Conservation (phyloP, 2,888 invertebrate species). For the Orthosia incerta region DNA sequence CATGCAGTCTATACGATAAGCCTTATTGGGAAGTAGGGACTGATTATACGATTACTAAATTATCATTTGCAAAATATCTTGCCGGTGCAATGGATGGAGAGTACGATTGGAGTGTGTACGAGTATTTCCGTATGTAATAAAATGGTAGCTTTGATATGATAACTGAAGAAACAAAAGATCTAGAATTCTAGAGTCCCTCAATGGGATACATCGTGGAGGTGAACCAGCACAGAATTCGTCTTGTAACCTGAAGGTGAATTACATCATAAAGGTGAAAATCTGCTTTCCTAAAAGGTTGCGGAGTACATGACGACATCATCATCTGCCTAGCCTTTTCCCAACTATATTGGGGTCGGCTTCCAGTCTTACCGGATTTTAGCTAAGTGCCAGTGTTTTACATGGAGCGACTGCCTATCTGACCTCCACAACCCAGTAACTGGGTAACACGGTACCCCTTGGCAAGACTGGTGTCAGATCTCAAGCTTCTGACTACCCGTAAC, state of each 20-base stretch:
- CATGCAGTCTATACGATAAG: conserved; percentile 35
- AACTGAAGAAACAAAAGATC: too few relatives aligned
- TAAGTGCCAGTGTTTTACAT: too few relatives aligned
- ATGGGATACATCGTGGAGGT: not conserved
- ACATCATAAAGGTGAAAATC: conserved; percentile 4
- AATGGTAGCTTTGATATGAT: conserved; percentile 3
- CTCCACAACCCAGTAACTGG: too few relatives aligned
- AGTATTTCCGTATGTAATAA: conserved; percentile 12
- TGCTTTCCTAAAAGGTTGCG: conserved; percentile 5
- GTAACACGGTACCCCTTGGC: too few relatives aligned
- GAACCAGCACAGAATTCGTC: not conserved
- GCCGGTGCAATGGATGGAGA: not conserved
- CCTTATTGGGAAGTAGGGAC: conserved; percentile 45
- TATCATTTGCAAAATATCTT: conserved; percentile 43
- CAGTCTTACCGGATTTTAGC: too few relatives aligned
- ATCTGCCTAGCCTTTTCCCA: too few relatives aligned
- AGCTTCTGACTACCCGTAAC: too few relatives aligned
- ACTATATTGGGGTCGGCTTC: too few relatives aligned
- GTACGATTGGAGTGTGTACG: not conserved
- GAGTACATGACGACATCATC: not conserved
- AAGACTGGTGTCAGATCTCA: too few relatives aligned
- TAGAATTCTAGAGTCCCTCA: too few relatives aligned
- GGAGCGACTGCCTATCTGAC: too few relatives aligned
- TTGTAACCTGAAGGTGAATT: not conserved
- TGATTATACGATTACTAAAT: conserved; percentile 48